A percentile compares a stretch with the other conserved stretches of the same genome.
Evolutionary conservation across 2,113 vertebrate species (phyloP).

Genomic region (Phaethon lepturus): DNA sequence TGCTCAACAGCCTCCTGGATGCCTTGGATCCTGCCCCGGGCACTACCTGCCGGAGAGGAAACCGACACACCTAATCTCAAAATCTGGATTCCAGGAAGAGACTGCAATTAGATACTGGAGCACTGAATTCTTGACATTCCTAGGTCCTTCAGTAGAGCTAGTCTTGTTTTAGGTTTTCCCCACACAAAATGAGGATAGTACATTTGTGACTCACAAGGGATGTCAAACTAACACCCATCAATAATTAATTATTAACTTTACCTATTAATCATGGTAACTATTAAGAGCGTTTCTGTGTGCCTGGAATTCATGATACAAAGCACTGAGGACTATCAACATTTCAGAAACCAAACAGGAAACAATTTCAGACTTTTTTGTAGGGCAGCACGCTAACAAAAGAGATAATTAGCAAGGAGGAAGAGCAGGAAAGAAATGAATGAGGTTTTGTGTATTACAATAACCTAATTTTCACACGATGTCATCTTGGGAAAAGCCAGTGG

Average conservation of each 20-base stretch:
- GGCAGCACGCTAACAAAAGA: conserved; percentile 1
- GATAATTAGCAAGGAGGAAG: conserved; percentile 33
- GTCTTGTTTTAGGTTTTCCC: not conserved
- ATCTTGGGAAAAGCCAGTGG: not conserved
- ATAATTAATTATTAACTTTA: not conserved
- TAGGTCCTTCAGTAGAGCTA: not conserved
- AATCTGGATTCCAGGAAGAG: not conserved
- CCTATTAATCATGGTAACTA: not conserved
- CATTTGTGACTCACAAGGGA: not conserved
- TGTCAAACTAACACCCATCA: not conserved
- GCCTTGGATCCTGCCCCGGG: not conserved
- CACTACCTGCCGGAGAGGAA: not conserved
- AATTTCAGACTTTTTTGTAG: conserved; percentile 23
- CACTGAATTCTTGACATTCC: not conserved
- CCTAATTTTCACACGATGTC: not conserved
- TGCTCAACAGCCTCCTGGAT: not conserved
- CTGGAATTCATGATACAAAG: not conserved
- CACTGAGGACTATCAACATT: not conserved
- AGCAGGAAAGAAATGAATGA: not conserved
- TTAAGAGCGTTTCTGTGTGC: not conserved
- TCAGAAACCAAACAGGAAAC: conserved; percentile 45
- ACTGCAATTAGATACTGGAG: not conserved
- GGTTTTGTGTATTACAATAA: not conserved
- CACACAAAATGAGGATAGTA: not conserved
- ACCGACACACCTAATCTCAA: not conserved